Base-by-base conservation (phyloP, 2,888 invertebrate genomes). In the Amitus sp. region DNA sequence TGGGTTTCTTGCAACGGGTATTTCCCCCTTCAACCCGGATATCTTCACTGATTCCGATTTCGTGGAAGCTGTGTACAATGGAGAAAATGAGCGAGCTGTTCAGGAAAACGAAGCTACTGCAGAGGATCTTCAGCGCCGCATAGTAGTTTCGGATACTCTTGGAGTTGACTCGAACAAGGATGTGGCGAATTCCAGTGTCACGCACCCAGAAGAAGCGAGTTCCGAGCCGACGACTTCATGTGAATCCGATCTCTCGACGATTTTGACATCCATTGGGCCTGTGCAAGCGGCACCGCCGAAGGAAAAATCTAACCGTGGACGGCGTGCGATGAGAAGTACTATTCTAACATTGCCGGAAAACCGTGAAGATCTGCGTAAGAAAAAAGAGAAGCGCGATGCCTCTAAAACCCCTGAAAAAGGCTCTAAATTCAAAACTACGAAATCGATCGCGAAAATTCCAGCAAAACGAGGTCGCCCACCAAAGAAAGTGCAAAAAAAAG, bases 41-140 rank as follows among this genome's bases (percentile, higher is more conserved):
- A 60, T 62, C 34, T 67, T 65, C 43, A 20, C 30, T 4, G 62
- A 65, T 19, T 33, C 49, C 19, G 67, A 67, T 42, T 67, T 58
- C 56, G 42, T 67, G 28, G 33, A 65, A 50, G 68, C 66, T 15
- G 47, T 40, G 30, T 30, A 10, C 5, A 30, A n/a, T n/a, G 30
- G 30, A n/a, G 30, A 30, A 30, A 30, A 30, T 30, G 30, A 30
- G 3, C 30, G 30, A 30, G 30, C 30, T 30, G 30, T 30, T 9
- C 5, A 2, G 30, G 30, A 9, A n/a, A n/a, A 2, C 10, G 30
- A 30, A 30, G 30, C n/a, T 2, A 30, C 3, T n/a, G 30, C 6
- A 3, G 30, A n/a, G 30, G 10, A 30, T 30, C n/a, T 9, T 10
- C 30, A 30, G 30, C 30, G 30, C 30, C 10, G 30, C n/a, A 30